Conservation (phyloP, 2,797 vertebrate genomes). For the Anolis apletophallus region DNA sequence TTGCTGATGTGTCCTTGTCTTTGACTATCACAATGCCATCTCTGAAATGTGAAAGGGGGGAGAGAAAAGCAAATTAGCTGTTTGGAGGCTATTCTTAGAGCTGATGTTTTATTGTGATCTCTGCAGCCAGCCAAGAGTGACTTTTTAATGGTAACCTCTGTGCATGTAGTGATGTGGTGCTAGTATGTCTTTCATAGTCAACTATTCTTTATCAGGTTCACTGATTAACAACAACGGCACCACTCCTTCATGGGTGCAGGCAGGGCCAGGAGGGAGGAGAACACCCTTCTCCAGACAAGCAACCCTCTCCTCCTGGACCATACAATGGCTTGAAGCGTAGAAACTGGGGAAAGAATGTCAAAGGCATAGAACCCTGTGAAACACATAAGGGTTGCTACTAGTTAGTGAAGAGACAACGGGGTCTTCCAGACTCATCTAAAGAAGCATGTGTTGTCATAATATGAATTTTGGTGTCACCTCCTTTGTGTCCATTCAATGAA, state of each 20-base stretch:
- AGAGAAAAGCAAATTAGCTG: slow-evolving; percentile 41
- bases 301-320: background rate
- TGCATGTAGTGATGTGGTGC: background rate
- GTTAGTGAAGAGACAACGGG: no score
- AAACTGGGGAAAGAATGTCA: no score
- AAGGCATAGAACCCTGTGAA: no score
- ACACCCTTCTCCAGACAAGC: background rate
- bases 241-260: background rate
- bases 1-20: slow-evolving; percentile 54
- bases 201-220: background rate
- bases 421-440: no score
- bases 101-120: accelerated
- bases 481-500: no score
- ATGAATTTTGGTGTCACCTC: no score
- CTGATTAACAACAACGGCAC: background rate
- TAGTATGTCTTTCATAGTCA: background rate
- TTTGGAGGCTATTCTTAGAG: slow-evolving; percentile 31
- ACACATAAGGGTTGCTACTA: no score
- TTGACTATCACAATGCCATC: slow-evolving; percentile 56
- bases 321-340: background rate
- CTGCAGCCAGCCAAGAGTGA: slow-evolving; percentile 24
- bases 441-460: no score
- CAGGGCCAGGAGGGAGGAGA: background rate
- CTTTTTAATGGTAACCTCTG: background rate
- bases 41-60: slow-evolving; percentile 48